Evolutionary conservation across 2,888 invertebrate species (phyloP).

Genomic region (Linyphia triangularis): DNA sequence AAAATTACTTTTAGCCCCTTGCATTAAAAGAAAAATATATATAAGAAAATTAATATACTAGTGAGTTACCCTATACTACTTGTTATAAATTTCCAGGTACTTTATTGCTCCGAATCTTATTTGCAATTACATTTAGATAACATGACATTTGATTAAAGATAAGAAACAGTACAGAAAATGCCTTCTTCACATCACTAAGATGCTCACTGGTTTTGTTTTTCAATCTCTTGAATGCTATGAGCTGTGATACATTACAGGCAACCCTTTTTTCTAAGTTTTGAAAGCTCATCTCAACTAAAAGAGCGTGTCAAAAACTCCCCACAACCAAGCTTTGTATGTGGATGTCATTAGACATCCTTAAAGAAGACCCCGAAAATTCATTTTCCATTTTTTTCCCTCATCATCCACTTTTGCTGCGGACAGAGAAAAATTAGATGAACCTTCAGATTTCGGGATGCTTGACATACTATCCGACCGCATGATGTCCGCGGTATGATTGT

Average conservation of each 20-base stretch:
- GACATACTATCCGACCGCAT: conserved; percentile 38
- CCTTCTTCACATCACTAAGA: no score
- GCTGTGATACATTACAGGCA: conserved; percentile 16
- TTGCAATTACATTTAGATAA: no score
- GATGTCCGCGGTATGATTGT: neutral
- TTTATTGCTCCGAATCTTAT: no score
- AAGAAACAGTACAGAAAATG: no score
- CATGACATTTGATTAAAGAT: no score
- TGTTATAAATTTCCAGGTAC: no score
- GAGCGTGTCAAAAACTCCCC: conserved; percentile 20
- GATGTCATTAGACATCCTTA: conserved; percentile 60
- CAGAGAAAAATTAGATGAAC: conserved; percentile 62
- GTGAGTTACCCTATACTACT: no score
- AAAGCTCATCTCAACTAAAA: neutral
- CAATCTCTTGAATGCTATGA: neutral
- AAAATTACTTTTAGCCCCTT: no score
- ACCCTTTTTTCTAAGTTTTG: neutral
- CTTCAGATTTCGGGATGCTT: conserved; percentile 53
- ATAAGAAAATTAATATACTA: no score
- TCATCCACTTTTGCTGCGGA: conserved; percentile 31
- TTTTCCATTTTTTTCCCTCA: conserved; percentile 1
- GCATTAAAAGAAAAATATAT: no score
- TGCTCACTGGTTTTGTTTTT: no score
- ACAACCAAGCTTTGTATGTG: conserved; percentile 39
- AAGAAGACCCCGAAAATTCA: conserved; percentile 51